Evolutionary conservation across 2,888 invertebrate genomes (phyloP).

Genomic region (Andricus quercusramuli): DNA sequence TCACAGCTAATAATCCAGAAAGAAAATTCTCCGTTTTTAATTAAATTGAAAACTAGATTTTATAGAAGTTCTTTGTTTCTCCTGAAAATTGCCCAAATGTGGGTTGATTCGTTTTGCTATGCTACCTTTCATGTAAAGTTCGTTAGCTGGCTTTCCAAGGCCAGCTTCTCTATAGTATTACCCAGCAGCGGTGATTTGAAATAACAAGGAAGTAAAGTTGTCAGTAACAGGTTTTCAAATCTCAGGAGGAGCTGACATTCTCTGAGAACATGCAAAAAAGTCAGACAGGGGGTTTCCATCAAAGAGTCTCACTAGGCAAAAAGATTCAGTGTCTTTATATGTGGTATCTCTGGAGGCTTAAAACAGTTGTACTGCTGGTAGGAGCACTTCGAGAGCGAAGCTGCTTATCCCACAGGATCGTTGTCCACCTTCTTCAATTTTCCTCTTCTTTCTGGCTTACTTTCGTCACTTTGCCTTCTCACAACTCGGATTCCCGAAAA

Average conservation of each 20-base stretch:
- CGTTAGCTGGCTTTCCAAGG: no score
- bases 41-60: no score
- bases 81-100: no score
- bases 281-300: no score
- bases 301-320: not conserved
- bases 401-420: not conserved
- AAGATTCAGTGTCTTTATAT: not conserved
- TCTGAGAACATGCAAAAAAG: not conserved
- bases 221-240: not conserved
- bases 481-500: not conserved
- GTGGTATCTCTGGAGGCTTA: not conserved
- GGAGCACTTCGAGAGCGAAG: not conserved
- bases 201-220: not conserved
- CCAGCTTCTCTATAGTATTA: no score
- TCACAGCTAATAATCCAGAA: no score
- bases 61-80: no score
- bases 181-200: no score
- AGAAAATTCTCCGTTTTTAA: no score
- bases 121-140: no score
- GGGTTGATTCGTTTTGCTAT: no score
- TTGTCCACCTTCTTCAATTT: not conserved
- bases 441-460: constrained; percentile 1
- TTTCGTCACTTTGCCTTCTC: not conserved
- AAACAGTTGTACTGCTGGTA: not conserved
- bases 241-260: not conserved